Conservation (phyloP, 2,113 vertebrate genomes). For the Triplophysa siluroides region DNA sequence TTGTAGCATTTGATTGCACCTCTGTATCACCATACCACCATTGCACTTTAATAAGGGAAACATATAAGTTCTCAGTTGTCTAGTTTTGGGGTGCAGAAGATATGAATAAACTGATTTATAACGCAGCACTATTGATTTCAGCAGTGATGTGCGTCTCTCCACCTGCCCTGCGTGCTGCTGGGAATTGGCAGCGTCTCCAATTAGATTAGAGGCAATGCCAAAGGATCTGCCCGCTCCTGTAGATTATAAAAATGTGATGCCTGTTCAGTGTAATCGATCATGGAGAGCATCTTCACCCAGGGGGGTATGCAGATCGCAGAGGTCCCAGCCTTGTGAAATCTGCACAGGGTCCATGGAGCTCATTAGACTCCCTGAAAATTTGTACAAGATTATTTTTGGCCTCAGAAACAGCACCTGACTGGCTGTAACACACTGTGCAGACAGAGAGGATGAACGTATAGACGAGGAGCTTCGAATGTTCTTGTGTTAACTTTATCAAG, state of each 20-base stretch:
- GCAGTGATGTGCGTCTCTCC: constrained; percentile 39
- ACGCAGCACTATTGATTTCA: constrained; percentile 34
- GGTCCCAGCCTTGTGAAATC: constrained; percentile 27
- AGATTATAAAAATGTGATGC: constrained; percentile 61
- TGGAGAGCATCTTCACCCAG: constrained; percentile 48
- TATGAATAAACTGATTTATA: constrained; percentile 40
- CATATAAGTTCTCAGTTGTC: too few species aligned
- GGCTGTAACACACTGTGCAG: not conserved
- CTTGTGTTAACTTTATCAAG: constrained; percentile 5
- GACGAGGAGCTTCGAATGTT: not conserved
- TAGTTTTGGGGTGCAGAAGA: too few species aligned
- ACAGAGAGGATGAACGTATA: not conserved
- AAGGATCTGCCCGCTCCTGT: constrained; percentile 50
- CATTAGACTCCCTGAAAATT: constrained; percentile 45
- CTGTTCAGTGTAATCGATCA: constrained; percentile 66
- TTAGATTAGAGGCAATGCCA: constrained; percentile 62
- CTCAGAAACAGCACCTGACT: constrained; percentile 27
- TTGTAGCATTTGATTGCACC: too few species aligned
- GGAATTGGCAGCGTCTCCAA: constrained; percentile 62
- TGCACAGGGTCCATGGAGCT: not conserved
- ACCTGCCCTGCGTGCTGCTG: constrained; percentile 49
- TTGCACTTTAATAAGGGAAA: too few species aligned
- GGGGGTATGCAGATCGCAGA: constrained; percentile 27
- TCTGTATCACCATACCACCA: too few species aligned
- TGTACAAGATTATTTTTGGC: constrained; percentile 45